These are phyloP conservation scores for Morinoia aosen DNA, from an alignment of 2,888 invertebrate genomes.

Conservation along the genomic window DNA sequence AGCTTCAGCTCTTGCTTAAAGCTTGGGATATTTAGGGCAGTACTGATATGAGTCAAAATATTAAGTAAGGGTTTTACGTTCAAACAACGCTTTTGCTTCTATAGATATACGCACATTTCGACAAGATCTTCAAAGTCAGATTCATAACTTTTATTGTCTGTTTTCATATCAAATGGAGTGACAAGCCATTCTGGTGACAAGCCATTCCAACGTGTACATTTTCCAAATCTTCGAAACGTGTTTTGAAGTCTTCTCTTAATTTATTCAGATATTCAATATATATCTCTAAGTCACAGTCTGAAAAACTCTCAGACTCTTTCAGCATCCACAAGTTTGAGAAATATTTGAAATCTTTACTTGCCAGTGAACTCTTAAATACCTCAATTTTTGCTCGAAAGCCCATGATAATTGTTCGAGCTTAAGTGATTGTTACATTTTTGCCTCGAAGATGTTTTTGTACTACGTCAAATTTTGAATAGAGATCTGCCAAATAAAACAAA, in stretches of 20 bases:
- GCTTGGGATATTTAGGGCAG: too few species aligned
- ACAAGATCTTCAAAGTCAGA: slow-evolving; percentile 39
- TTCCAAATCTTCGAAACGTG: background rate
- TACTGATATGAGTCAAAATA: too few species aligned
- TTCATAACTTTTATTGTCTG: background rate
- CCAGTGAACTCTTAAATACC: too few species aligned
- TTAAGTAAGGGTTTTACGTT: background rate
- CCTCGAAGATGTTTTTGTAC: slow-evolving; percentile 16
- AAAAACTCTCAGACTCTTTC: background rate
- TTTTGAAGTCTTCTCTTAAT: slow-evolving; percentile 9
- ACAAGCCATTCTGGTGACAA: slow-evolving; percentile 8
- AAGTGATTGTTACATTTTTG: too few species aligned
- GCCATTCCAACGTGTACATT: background rate
- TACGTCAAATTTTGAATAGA: slow-evolving; percentile 55
- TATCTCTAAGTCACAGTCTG: background rate
- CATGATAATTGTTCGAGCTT: too few species aligned
- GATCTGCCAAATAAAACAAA: slow-evolving; percentile 54
- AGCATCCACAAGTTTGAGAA: background rate
- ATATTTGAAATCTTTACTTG: background rate
- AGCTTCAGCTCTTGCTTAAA: too few species aligned
- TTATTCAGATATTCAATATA: slow-evolving; percentile 9
- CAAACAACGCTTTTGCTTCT: slow-evolving; percentile 45
- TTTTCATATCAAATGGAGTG: slow-evolving; percentile 8
- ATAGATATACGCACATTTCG: slow-evolving; percentile 53
- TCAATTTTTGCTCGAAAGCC: too few species aligned